Percentiles rank a stretch among this genome's conserved stretches.
phyloP scores from a whole-genome alignment of 2,888 invertebrate species.

The Aquatica leii region DNA sequence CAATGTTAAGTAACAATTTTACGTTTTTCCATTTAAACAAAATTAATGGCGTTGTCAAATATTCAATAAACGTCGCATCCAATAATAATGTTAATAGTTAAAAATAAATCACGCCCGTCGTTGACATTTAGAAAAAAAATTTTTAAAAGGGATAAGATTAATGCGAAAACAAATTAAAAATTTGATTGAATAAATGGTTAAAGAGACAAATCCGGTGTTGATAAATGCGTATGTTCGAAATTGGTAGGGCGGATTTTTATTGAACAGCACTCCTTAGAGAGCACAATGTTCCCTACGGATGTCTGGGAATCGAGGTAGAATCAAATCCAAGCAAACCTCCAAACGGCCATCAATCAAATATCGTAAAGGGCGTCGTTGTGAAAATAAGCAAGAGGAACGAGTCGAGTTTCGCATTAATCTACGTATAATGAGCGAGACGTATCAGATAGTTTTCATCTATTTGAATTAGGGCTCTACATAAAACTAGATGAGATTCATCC shows the following conservation, averaged over 20 bases:
- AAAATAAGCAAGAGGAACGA: slow-evolving; percentile 26
- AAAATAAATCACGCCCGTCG: too few species aligned
- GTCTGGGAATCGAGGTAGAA: slow-evolving; percentile 47
- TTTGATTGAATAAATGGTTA: slow-evolving; percentile 37
- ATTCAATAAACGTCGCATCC: too few species aligned
- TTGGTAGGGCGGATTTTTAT: slow-evolving; percentile 51
- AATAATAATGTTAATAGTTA: too few species aligned
- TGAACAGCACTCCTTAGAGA: slow-evolving; percentile 49
- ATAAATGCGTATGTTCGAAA: slow-evolving; percentile 50
- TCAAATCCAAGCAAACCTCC: slow-evolving; percentile 50
- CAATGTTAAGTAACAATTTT: too few species aligned
- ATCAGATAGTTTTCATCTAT: slow-evolving; percentile 3
- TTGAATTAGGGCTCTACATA: background rate
- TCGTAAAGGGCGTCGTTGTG: slow-evolving; percentile 32
- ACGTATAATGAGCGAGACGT: slow-evolving; percentile 5
- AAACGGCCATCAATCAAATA: slow-evolving; percentile 54
- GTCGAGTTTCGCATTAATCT: slow-evolving; percentile 17
- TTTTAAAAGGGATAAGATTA: background rate
- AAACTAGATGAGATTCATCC: background rate
- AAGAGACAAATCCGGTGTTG: slow-evolving; percentile 37
- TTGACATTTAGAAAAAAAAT: background rate
- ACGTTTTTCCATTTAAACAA: too few species aligned
- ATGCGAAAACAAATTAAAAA: slow-evolving; percentile 38
- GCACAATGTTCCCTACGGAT: slow-evolving; percentile 45
- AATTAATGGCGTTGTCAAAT: too few species aligned